These are phyloP conservation scores for Mnemiopsis leidyi DNA, from an alignment of 37 sponge, comb jelly and placozoan genomes.

Conservation along the genomic window DNA sequence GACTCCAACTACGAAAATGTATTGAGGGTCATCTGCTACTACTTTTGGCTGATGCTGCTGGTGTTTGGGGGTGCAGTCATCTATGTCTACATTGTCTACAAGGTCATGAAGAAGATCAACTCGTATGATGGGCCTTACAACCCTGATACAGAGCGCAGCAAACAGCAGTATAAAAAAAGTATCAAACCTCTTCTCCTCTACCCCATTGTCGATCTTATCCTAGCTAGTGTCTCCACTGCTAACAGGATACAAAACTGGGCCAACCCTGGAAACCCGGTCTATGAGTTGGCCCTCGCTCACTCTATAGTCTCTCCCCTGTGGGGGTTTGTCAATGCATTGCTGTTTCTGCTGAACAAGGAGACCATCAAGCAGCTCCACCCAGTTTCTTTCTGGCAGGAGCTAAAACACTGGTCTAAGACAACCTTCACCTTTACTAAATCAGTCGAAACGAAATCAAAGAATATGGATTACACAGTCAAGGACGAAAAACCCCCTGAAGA, in stretches of 20 bases:
- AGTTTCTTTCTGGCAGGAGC: not conserved
- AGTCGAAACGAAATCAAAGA: not conserved
- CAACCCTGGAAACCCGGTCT: constrained; percentile 23
- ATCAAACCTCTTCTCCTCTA: constrained; percentile 45
- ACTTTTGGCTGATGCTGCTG: constrained; percentile 43
- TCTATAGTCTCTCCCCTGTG: constrained; percentile 34
- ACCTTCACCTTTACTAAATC: constrained; percentile 34
- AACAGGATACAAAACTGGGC: constrained; percentile 62
- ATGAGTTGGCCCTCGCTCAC: not conserved
- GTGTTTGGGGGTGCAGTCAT: constrained; percentile 46
- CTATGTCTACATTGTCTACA: constrained; percentile 28
- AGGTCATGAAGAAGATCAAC: constrained; percentile 19
- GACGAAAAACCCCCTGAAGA: not conserved
- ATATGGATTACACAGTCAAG: constrained; percentile 28
- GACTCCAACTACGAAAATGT: constrained; percentile 16
- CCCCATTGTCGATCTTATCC: not conserved
- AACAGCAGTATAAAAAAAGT: constrained; percentile 2
- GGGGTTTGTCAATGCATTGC: constrained; percentile 32
- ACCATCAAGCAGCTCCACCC: constrained; percentile 34
- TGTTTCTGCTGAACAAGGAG: constrained; percentile 56
- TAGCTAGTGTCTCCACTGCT: constrained; percentile 35
- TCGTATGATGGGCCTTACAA: constrained; percentile 22
- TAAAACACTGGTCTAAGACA: not conserved
- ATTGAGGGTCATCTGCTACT: constrained; percentile 28
- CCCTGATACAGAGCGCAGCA: constrained; percentile 22